Evolutionary conservation across 1,140 invertebrate genomes (phyloP).

Genomic region (Coboldia fuscipes): DNA sequence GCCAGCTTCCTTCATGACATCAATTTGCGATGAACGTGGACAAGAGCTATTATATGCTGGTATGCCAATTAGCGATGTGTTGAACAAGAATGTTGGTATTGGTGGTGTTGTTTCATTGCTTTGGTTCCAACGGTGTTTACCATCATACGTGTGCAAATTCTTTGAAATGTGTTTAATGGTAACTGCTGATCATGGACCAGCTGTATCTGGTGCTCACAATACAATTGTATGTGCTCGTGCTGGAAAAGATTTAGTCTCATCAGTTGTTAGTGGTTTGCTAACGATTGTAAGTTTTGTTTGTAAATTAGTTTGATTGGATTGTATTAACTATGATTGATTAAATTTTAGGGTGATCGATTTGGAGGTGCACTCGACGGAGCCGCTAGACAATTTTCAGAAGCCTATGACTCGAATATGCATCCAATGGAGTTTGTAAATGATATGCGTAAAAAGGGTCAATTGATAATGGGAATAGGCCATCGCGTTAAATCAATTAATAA

Average conservation of each 20-base stretch:
- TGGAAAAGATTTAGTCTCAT: slow-evolving; percentile 97
- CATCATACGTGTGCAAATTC: slow-evolving; percentile 88
- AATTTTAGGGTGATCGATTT: slow-evolving; percentile 79
- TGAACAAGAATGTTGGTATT: slow-evolving; percentile 79
- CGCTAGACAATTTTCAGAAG: slow-evolving; percentile 88
- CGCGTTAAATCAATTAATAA: slow-evolving; percentile 98
- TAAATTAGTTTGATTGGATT: neutral
- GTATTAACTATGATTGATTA: slow-evolving; percentile 1
- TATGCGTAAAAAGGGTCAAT: slow-evolving; percentile 88
- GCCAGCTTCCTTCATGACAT: slow-evolving; percentile 98
- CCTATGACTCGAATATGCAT: slow-evolving; percentile 79
- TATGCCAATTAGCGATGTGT: slow-evolving; percentile 90
- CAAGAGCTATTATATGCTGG: slow-evolving; percentile 96
- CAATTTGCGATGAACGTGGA: slow-evolving; percentile 96
- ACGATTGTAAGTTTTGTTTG: slow-evolving; percentile 66
- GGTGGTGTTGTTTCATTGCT: slow-evolving; percentile 92
- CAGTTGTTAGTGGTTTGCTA: slow-evolving; percentile 86
- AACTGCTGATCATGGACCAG: slow-evolving; percentile 97
- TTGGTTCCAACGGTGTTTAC: slow-evolving; percentile 96
- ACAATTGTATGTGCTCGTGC: slow-evolving; percentile 97
- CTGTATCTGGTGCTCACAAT: slow-evolving; percentile 97
- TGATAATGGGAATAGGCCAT: slow-evolving; percentile 99
- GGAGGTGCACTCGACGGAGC: slow-evolving; percentile 95
- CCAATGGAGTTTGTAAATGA: slow-evolving; percentile 98
- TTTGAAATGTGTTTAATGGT: slow-evolving; percentile 99